Percentiles rank a stretch among this genome's conserved stretches.
Evolutionary conservation across 1,140 invertebrate species (phyloP).

Genomic region (Leptinotarsa undecemlineata): DNA sequence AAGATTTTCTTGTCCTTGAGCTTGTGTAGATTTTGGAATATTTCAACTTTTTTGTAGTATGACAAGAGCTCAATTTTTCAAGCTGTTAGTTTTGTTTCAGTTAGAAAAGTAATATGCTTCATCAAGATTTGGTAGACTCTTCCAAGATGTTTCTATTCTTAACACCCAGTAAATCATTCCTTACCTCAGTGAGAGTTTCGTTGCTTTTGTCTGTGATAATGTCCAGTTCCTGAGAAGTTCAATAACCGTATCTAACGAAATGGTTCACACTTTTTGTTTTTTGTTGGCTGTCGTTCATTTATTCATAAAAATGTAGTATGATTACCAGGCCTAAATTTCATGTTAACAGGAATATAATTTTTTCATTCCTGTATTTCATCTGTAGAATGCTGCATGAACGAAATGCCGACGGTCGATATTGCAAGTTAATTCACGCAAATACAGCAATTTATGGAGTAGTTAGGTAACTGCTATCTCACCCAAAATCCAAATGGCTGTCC

Average conservation of each 20-base stretch:
- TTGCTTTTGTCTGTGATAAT: not conserved
- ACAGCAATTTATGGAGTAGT: no score
- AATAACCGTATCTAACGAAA: not conserved
- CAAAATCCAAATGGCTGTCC: not conserved
- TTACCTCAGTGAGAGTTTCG: not conserved
- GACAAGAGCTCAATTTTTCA: no score
- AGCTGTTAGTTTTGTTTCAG: no score
- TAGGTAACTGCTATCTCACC: not conserved
- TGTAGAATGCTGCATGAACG: not conserved
- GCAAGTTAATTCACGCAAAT: not conserved
- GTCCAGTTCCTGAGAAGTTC: not conserved
- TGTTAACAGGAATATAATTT: not conserved
- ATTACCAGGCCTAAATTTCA: not conserved
- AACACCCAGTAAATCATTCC: not conserved
- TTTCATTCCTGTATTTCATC: not conserved
- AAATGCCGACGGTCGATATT: not conserved
- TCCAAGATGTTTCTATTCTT: not conserved
- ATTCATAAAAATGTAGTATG: not conserved
- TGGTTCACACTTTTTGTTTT: not conserved
- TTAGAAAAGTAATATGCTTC: no score
- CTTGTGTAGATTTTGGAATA: no score
- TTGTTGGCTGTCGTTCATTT: not conserved
- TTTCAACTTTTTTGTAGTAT: no score
- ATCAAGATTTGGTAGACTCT: not conserved
- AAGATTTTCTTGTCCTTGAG: no score